These are phyloP conservation scores for Tachypleus tridentatus DNA, from an alignment of 1,140 invertebrate species.

Conservation along the genomic window DNA sequence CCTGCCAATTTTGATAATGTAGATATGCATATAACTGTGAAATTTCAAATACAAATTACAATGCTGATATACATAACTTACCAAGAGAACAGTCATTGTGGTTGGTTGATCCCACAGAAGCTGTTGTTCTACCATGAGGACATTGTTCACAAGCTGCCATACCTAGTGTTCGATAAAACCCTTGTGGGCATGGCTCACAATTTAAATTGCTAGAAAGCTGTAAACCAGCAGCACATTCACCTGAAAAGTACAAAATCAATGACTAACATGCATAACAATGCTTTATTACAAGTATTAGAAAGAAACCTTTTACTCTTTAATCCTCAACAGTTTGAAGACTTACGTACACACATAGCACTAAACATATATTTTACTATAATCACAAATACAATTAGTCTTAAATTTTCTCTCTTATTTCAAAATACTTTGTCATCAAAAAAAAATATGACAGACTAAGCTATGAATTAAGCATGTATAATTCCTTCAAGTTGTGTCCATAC, in stretches of 20 bases:
- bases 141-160: constrained; percentile 77
- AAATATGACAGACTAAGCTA: too few species aligned
- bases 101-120: constrained; percentile 60
- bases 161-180: constrained; percentile 77
- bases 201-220: constrained; percentile 76
- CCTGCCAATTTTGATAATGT: too few species aligned
- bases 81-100: constrained; percentile 82
- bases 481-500: too few species aligned
- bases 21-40: neutral
- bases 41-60: neutral
- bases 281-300: too few species aligned
- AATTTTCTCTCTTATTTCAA: too few species aligned
- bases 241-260: constrained; percentile 3
- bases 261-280: neutral
- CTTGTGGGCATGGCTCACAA: constrained; percentile 82
- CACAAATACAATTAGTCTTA: too few species aligned
- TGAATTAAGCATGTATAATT: too few species aligned
- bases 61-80: constrained; percentile 13
- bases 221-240: constrained; percentile 73
- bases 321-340: too few species aligned
- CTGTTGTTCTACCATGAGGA: constrained; percentile 77
- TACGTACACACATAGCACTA: too few species aligned
- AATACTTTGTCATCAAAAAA: too few species aligned
- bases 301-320: too few species aligned
- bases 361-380: too few species aligned